Base-by-base conservation (phyloP, 2,113 vertebrate species). In the Pao palembangensis region DNA sequence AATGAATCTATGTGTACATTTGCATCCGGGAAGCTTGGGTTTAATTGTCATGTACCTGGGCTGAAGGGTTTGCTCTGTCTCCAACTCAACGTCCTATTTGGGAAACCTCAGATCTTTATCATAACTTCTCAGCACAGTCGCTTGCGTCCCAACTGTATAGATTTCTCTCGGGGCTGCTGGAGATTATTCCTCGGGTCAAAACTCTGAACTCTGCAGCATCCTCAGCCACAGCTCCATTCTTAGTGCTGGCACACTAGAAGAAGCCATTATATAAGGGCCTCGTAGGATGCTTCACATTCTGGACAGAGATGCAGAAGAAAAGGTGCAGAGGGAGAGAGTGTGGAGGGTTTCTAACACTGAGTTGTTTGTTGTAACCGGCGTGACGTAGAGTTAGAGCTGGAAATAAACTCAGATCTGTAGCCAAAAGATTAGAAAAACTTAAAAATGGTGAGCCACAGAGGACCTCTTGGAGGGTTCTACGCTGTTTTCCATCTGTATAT, bases 141-240 rank as follows among this genome's bases (percentile, higher is more conserved):
- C 48, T 56, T 48, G 3, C 46, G 47, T 31, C 25, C 31, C 48
- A 59, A 50, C 12, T 3, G 20, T 49, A 4, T 52, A 63, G 0
- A 71, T 58, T 71, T 70, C 69, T 80, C 61, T 17, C 18, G 68
- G 50, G 64, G 15, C 31, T 64, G 56, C 52, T 38, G 34, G 50
- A 64, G 61, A 54, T 48, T 64, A 51, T 75, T 71, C 54, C 64
- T 20, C 15, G 20, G 52, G 66, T 80, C 70, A 78, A 82, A 49
- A 83, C 69, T 84, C 85, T 76, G 54, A 75, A 82, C 76, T 77
- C 65, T 62, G 34, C 43, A 64, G 61, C 38, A 44, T 64, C 25
- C 42, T 13, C 43, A 46, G 58, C 67, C 57, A 55, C 55, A 46
- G 60, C 50, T 58, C 21, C 2, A 14, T 44, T 77, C 61, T 71